These are phyloP conservation scores for Barypeithes pellucidus DNA, from an alignment of 2,888 invertebrate species.

Conservation along the genomic window DNA sequence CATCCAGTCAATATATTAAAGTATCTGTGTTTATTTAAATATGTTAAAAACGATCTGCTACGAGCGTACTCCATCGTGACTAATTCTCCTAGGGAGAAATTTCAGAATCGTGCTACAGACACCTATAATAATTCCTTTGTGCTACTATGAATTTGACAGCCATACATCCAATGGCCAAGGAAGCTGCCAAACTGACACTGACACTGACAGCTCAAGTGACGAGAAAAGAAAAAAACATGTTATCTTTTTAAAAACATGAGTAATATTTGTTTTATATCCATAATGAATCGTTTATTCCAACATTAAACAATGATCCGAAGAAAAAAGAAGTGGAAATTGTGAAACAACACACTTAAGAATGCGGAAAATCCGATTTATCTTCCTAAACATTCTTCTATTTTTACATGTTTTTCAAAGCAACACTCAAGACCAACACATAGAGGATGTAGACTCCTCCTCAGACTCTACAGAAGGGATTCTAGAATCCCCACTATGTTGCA, in stretches of 20 bases:
- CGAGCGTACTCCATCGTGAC: too few species aligned
- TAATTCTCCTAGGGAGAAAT: too few species aligned
- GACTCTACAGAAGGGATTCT: constrained; percentile 65
- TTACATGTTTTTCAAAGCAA: constrained; percentile 47
- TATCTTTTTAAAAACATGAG: not conserved
- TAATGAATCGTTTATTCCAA: constrained; percentile 20
- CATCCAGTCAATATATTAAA: too few species aligned
- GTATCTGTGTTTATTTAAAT: too few species aligned
- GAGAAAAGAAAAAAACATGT: constrained; percentile 16
- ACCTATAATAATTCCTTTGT: too few species aligned
- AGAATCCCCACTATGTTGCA: constrained; percentile 70
- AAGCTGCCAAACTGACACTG: too few species aligned
- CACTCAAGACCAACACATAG: constrained; percentile 38
- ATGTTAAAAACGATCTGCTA: too few species aligned
- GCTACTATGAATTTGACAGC: too few species aligned
- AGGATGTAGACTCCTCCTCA: constrained; percentile 44
- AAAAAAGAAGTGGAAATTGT: constrained; percentile 61
- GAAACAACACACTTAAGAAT: constrained; percentile 51
- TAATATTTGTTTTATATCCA: constrained; percentile 9
- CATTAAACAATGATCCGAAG: constrained; percentile 61
- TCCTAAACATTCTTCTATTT: constrained; percentile 47
- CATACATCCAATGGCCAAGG: too few species aligned
- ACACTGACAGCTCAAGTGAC: constrained; percentile 13
- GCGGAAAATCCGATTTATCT: constrained; percentile 51
- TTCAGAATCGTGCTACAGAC: too few species aligned